Base-by-base conservation (phyloP, 2,888 invertebrate genomes). In the Lypha dubia region DNA sequence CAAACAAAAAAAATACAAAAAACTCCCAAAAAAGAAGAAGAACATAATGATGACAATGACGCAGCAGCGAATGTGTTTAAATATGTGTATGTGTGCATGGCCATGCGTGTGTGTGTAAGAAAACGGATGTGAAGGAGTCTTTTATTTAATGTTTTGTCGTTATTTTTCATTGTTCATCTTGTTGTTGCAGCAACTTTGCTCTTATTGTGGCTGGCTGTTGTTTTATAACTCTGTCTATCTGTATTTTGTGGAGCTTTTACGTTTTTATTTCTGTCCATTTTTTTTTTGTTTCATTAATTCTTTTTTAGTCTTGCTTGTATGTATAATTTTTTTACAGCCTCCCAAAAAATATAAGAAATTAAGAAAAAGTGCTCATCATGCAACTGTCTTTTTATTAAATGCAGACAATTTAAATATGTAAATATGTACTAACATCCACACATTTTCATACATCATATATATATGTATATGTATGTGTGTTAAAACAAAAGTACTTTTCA, bases 41-140 rank as follows among this genome's bases (percentile, higher is more conserved):
- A 71, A 56, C 32, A 46, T 24, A 56, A 79, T 65, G 56, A 71
- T 71, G 70, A 62, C 20, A 41, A 79, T 63, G 41, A 70, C 51
- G 65, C 44, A 38, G 65, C 22, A 51, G 28, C 28, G 44, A 24
- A 75, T 56, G 15, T 38, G 53, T 8, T 3, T 38, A 53, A 9
- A 17, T 8, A 17, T 58, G 1, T 28, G 3, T 44, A 22, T 32
- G 24, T 68, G 7, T 2, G 8, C 41, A 1, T 20, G 32, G 32
- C 11, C 38, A 3, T 6, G 8, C 24, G 41, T 53, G 46, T 71
- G 60, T 67, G 44, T 75, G 56, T 60, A 56, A 73, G 68, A 84
- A 84, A 84, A 84, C 84, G 84, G 84, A 84, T 84, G 84, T 84
- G 84, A 81, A 84, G 84, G 84, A 84, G 84, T 84, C 81, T 81